Evolutionary conservation across 2,113 vertebrate species (phyloP).

Genomic region (Corythornis madagascariensis): DNA sequence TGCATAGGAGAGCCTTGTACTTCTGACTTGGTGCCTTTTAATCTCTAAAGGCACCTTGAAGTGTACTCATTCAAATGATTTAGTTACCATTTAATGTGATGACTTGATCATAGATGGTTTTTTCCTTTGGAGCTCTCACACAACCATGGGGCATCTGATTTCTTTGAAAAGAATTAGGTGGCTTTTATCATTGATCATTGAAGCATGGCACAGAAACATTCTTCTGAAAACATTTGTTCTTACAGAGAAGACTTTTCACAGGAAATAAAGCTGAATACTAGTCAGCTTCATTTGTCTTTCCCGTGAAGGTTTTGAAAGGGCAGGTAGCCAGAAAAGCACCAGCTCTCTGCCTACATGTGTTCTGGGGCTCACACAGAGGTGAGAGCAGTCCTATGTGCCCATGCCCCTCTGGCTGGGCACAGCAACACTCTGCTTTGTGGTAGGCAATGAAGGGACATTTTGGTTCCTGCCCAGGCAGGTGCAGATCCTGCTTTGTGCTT

Average conservation of each 20-base stretch:
- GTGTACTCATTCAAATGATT: background rate
- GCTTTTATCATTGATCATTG: background rate
- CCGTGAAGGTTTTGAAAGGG: background rate
- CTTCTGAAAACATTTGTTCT: background rate
- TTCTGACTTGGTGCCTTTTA: background rate
- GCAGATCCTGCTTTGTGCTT: background rate
- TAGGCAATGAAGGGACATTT: background rate
- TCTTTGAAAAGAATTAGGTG: background rate
- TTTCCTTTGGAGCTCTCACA: background rate
- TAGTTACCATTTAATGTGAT: background rate
- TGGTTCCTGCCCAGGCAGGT: background rate
- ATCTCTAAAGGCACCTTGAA: background rate
- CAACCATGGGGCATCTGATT: background rate
- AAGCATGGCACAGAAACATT: background rate
- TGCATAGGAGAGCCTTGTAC: background rate
- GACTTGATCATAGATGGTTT: background rate
- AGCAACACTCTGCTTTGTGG: background rate
- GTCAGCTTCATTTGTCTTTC: background rate
- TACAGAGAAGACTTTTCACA: background rate
- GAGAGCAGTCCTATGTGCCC: background rate
- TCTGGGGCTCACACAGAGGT: background rate
- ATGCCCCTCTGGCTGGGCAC: background rate
- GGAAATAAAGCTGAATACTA: background rate
- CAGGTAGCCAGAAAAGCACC: background rate
- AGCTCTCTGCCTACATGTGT: rapidly evolving